A percentile compares a stretch with the other conserved stretches of the same genome.
These are phyloP conservation scores for Linyphia triangularis DNA, from an alignment of 2,888 invertebrate species.

Conservation along the genomic window DNA sequence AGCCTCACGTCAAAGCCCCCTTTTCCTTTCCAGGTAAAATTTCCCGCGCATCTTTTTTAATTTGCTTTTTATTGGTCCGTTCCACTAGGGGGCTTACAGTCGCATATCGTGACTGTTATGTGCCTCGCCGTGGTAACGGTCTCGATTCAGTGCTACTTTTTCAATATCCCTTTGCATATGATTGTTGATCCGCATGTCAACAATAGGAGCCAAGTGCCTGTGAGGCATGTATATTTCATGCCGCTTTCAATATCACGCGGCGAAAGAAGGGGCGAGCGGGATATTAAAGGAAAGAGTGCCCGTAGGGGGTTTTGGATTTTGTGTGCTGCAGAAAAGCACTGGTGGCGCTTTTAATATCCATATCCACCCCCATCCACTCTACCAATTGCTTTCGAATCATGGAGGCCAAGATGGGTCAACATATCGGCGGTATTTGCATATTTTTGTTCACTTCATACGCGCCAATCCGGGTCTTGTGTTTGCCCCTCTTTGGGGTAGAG, in stretches of 20 bases:
- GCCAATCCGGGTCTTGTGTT: constrained; percentile 48
- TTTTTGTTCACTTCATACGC: constrained; percentile 72
- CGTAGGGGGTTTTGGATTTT: constrained; percentile 8
- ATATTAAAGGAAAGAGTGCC: constrained; percentile 66
- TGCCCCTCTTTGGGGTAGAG: constrained; percentile 20
- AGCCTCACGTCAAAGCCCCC: neutral
- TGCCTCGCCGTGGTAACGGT: constrained; percentile 24
- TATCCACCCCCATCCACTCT: constrained; percentile 49
- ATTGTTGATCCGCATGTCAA: constrained; percentile 73
- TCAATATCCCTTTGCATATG: constrained; percentile 74
- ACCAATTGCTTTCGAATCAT: constrained; percentile 68
- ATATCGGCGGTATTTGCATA: constrained; percentile 73
- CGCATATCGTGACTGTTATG: constrained; percentile 52
- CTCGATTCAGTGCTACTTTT: constrained; percentile 70
- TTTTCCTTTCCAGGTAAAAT: constrained; percentile 54
- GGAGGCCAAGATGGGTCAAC: constrained; percentile 66
- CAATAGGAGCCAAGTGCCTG: constrained; percentile 61
- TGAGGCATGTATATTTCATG: constrained; percentile 68
- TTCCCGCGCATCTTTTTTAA: constrained; percentile 66
- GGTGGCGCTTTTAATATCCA: constrained; percentile 72
- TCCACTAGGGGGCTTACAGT: neutral
- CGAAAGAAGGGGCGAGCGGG: constrained; percentile 50
- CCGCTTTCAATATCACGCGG: constrained; percentile 68
- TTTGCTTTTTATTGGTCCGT: constrained; percentile 69
- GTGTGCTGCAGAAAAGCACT: constrained; percentile 64